Conservation (phyloP, 2,113 vertebrate species). For the Narcine bancroftii region DNA sequence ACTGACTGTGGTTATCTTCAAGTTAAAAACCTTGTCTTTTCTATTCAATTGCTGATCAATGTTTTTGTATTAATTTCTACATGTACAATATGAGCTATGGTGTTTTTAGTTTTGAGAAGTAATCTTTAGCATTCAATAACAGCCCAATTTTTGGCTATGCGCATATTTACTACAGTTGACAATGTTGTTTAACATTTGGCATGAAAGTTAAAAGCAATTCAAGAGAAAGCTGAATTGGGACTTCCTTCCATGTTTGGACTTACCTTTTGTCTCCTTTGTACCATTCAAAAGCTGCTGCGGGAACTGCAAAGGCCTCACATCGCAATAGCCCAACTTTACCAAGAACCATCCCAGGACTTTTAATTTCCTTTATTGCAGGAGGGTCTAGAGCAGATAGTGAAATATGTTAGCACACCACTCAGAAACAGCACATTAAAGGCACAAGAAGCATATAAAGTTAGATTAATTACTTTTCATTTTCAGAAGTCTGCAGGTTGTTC, state of each 20-base stretch:
- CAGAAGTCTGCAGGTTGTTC: background rate
- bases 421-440: background rate
- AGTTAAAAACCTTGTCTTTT: background rate
- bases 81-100: background rate
- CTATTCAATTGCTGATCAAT: background rate
- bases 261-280: constrained; percentile 96
- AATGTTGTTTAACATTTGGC: background rate
- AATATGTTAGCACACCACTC: background rate
- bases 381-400: constrained; percentile 59
- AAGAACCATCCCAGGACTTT: constrained; percentile 72
- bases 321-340: constrained; percentile 82
- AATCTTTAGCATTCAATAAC: background rate
- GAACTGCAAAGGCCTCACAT: constrained; percentile 89
- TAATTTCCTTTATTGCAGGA: constrained; percentile 91
- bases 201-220: background rate
- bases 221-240: background rate
- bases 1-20: background rate
- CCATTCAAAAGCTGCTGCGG: constrained; percentile 85
- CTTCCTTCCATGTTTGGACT: constrained; percentile 46
- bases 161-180: background rate
- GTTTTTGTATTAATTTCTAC: background rate
- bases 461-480: background rate
- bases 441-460: background rate
- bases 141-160: background rate
- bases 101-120: background rate